Evolutionary conservation across 2,888 invertebrate genomes (phyloP).

Genomic region (Calameuta idolon): DNA sequence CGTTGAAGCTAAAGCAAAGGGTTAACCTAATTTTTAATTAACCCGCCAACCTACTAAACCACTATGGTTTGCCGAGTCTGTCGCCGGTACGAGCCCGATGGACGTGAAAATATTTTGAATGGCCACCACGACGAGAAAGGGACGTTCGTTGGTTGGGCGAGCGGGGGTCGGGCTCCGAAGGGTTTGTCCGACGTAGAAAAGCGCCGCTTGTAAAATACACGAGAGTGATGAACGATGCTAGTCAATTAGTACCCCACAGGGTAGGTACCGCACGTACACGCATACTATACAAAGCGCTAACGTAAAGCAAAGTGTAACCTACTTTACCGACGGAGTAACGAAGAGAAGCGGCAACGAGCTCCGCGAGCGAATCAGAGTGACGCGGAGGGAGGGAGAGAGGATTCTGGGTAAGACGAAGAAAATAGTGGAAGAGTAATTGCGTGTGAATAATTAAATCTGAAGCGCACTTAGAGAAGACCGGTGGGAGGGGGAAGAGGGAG

Average conservation of each 20-base stretch:
- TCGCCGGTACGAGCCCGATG: not conserved
- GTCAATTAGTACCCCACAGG: constrained; percentile 62
- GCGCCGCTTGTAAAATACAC: constrained; percentile 20
- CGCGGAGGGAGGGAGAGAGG: not conserved
- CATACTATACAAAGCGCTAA: constrained; percentile 1
- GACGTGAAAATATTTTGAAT: not conserved
- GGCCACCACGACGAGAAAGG: not conserved
- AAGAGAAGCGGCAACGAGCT: constrained; percentile 11
- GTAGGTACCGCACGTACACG: constrained; percentile 28
- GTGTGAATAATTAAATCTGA: constrained; percentile 45
- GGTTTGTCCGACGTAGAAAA: not conserved
- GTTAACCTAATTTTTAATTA: not conserved
- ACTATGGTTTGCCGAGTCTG: not conserved
- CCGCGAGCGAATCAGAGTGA: not conserved
- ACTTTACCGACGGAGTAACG: constrained; percentile 23
- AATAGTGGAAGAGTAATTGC: constrained; percentile 36
- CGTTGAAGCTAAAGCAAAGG: not conserved
- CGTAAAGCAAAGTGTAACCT: constrained; percentile 16
- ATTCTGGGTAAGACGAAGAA: constrained; percentile 6
- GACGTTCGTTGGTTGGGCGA: not conserved
- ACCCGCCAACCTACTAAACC: not conserved
- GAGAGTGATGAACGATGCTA: constrained; percentile 66
- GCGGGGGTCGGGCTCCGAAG: not conserved
- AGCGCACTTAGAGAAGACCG: constrained; percentile 27
- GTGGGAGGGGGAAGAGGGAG: not conserved